Conservation (phyloP, 2,797 vertebrate species). For the Myotis findleyi region DNA sequence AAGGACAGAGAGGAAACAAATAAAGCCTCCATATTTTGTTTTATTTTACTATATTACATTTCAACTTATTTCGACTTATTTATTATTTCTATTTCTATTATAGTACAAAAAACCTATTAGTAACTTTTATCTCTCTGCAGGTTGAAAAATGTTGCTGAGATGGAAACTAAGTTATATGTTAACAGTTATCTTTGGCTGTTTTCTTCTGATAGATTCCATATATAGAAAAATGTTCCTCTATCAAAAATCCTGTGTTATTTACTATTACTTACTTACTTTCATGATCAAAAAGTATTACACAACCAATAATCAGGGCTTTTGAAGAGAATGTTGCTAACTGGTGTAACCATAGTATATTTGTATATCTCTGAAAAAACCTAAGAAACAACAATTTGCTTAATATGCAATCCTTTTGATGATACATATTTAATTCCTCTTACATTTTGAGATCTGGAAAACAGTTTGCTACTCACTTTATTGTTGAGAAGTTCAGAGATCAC, state of each 20-base stretch:
- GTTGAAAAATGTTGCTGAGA: neutral
- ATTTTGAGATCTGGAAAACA: neutral
- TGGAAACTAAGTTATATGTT: neutral
- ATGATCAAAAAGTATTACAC: neutral
- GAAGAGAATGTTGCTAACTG: neutral
- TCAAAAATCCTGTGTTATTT: neutral
- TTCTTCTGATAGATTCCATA: neutral
- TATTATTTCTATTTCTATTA: neutral
- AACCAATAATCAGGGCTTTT: neutral
- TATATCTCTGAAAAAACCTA: neutral
- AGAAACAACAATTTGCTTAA: neutral
- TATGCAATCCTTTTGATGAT: neutral
- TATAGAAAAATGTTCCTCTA: neutral
- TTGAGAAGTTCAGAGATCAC: neutral
- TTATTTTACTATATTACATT: neutral
- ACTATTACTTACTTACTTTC: neutral
- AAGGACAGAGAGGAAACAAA: neutral
- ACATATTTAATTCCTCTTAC: neutral
- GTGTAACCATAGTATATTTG: neutral
- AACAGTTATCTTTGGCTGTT: neutral
- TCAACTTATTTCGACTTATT: neutral
- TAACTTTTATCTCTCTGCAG: neutral
- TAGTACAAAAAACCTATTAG: neutral
- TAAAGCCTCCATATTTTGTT: neutral
- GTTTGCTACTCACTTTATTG: neutral